Base-by-base conservation (phyloP, 2,888 invertebrate genomes). In the Lampropteryx suffumata region DNA sequence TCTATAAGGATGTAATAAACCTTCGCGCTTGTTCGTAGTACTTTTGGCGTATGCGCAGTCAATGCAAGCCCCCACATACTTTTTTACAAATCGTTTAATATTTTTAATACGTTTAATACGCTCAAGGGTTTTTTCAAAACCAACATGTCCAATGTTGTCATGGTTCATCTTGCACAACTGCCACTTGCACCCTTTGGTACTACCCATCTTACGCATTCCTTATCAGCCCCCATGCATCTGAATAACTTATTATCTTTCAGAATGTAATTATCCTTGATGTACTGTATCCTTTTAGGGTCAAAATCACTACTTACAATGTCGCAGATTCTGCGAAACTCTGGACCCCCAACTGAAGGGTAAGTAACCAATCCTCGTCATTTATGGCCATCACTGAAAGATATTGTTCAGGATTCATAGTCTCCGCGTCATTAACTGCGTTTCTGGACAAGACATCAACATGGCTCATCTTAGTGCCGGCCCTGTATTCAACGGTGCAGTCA, bases 101-200 rank as follows among this genome's bases (percentile, higher is more conserved):
- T 39, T 39, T 1, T 28, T 0, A 6, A 39, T 28, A 13, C 12
- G 13, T 12, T 12, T 11, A 11, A 42, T 33, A 1, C 33, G 12
- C 1, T 32, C 24, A 1, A 42, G n/a, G 5, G 37, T 37, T 14
- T 37, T 37, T 1, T 37, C 37, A 2, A 3, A 12, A 0, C 27
- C 26, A 2, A 37, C 1, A 8, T 37, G 37, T 0, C 41, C 41
- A 6, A 44, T 30, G 21, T 35, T 29, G 17, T 44, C 44, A 12
- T 44, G 44, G n/a, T 37, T 45, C 10, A 30, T n/a, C 2, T 27
- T 27, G 9, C 27, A 33, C 8, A 47, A 6, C 9, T 47, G 46
- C 46, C 39, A 40, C n/a, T 33, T 33, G 35, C 43, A 7, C 35
- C 35, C 12, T 35, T 44, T 9, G 43, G 43, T 0, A 44, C 43